phyloP scores from a whole-genome alignment of 2,888 invertebrate species.

The Sphecodes monilicornis region DNA sequence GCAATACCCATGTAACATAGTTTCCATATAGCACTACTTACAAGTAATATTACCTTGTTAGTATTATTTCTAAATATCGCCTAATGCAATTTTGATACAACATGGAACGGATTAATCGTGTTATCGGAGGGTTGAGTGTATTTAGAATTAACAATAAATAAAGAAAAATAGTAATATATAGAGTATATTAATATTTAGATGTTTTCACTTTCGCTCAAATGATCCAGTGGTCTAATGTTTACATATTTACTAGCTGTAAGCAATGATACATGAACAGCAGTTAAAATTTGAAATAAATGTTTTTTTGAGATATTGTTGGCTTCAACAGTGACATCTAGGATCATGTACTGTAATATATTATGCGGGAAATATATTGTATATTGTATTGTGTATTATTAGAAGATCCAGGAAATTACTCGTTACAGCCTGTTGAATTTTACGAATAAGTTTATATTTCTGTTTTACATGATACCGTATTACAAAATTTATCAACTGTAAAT shows the following conservation, averaged over 20 bases:
- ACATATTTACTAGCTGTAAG: neutral
- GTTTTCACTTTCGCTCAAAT: neutral
- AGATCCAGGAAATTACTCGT: neutral
- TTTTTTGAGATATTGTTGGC: neutral
- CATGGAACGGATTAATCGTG: neutral
- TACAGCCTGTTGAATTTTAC: too few species aligned
- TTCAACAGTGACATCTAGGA: neutral
- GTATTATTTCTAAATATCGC: neutral
- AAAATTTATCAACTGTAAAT: constrained; percentile 14
- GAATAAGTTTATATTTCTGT: neutral
- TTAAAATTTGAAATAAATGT: neutral
- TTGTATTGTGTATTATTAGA: neutral
- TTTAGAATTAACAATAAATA: neutral
- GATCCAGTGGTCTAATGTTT: neutral
- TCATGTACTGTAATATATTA: neutral
- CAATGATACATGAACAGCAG: neutral
- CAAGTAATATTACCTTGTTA: neutral
- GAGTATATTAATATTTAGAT: neutral
- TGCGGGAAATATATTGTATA: neutral
- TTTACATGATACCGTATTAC: constrained; percentile 1
- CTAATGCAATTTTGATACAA: neutral
- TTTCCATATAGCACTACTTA: neutral
- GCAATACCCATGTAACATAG: neutral
- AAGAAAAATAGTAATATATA: neutral
- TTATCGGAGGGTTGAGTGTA: neutral